These are phyloP conservation scores for Acropora tenuis DNA, from an alignment of 64 coral and sea anemone genomes.

Conservation along the genomic window DNA sequence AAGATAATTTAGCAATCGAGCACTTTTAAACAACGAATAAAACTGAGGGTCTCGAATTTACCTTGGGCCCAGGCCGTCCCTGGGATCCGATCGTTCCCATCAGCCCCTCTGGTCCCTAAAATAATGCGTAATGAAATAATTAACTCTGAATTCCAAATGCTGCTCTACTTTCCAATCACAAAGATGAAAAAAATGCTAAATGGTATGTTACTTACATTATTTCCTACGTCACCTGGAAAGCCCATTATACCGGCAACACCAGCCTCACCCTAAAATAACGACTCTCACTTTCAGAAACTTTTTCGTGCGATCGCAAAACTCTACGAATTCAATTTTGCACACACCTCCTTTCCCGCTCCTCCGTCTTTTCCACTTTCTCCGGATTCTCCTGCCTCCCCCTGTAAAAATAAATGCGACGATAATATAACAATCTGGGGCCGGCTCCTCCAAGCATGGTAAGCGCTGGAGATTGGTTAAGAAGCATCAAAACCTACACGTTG, in stretches of 20 bases:
- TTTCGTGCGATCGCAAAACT: not conserved
- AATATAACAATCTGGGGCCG: too few relatives aligned
- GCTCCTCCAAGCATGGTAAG: too few relatives aligned
- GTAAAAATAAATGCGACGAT: not conserved
- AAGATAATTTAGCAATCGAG: not conserved
- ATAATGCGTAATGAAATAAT: constrained; percentile 5
- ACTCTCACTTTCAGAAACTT: not conserved
- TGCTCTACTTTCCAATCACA: not conserved
- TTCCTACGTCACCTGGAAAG: constrained; percentile 28
- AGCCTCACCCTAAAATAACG: constrained; percentile 12
- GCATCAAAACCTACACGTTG: too few relatives aligned
- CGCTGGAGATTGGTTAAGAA: too few relatives aligned
- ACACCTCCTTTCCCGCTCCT: constrained; percentile 14
- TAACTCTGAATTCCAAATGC: too few relatives aligned
- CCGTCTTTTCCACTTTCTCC: constrained; percentile 32
- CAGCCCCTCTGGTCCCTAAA: constrained; percentile 32
- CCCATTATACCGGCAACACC: constrained; percentile 22
- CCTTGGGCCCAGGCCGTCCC: constrained; percentile 49
- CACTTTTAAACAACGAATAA: not conserved
- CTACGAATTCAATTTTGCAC: not conserved
- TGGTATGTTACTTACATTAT: not conserved
- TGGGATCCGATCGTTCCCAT: not conserved
- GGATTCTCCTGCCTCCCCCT: constrained; percentile 27
- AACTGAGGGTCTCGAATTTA: not conserved
- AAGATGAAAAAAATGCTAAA: not conserved